A percentile compares a stretch with the other conserved stretches of the same genome.
Evolutionary conservation across 1,140 invertebrate species (phyloP).

Genomic region (Eumaeus atala): DNA sequence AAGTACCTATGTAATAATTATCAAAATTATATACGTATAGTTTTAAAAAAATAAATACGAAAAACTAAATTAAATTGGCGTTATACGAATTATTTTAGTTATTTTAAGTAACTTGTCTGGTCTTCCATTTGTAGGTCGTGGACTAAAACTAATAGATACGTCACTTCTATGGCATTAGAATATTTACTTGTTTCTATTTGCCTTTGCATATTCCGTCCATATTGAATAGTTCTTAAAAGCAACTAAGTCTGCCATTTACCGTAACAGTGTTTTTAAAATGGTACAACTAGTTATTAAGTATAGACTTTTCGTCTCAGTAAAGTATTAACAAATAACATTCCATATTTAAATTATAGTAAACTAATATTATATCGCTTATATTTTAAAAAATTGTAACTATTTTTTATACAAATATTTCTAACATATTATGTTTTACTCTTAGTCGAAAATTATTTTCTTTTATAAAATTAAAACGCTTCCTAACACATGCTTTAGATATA

Average conservation of each 20-base stretch:
- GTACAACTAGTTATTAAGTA: slow-evolving; percentile 1
- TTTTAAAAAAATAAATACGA: background rate
- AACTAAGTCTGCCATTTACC: too few relatives aligned
- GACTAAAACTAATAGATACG: too few relatives aligned
- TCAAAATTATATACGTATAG: background rate
- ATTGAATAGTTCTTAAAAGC: background rate
- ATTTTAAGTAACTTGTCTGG: background rate
- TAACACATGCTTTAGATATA: background rate
- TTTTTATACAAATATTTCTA: too few relatives aligned
- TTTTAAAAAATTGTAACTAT: too few relatives aligned
- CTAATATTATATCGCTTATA: too few relatives aligned
- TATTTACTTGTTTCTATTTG: background rate
- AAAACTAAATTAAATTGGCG: background rate
- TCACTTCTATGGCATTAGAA: background rate
- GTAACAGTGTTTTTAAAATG: background rate
- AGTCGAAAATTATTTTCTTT: too few relatives aligned
- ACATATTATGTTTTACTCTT: too few relatives aligned
- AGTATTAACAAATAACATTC: background rate
- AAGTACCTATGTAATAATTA: background rate
- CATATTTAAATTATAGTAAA: background rate
- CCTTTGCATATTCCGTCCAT: background rate
- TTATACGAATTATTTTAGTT: background rate
- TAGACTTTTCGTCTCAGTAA: background rate
- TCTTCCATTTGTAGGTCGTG: background rate
- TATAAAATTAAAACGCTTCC: background rate